Evolutionary conservation across 1,140 invertebrate genomes (phyloP).

Genomic region (Drosophila arawakana): DNA sequence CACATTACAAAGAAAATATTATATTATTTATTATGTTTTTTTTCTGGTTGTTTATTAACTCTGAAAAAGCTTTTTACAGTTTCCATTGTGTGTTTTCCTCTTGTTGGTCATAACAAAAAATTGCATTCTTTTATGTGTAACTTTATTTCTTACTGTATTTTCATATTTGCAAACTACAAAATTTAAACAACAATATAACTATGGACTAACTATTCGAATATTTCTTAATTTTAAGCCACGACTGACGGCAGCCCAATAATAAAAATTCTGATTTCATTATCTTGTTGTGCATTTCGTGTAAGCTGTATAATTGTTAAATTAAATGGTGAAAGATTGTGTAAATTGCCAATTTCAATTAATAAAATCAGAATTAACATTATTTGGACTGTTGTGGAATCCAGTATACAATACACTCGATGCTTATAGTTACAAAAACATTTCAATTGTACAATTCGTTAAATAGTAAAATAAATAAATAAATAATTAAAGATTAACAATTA

Average conservation of each 20-base stretch:
- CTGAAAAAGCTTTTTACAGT: not conserved
- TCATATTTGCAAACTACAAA: slow-evolving; percentile 32
- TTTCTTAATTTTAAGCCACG: slow-evolving; percentile 53
- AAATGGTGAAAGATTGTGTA: slow-evolving; percentile 7
- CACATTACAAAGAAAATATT: not conserved
- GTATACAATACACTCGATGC: slow-evolving; percentile 27
- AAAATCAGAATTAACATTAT: slow-evolving; percentile 80
- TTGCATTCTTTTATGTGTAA: slow-evolving; percentile 1
- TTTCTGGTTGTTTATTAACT: slow-evolving; percentile 33
- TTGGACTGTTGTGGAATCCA: slow-evolving; percentile 16
- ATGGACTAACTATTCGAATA: slow-evolving; percentile 30
- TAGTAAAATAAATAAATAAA: slow-evolving; percentile 69
- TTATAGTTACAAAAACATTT: slow-evolving; percentile 41
- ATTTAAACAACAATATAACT: slow-evolving; percentile 66
- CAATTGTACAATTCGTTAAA: slow-evolving; percentile 29
- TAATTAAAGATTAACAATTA: slow-evolving; percentile 75
- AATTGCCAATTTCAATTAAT: slow-evolving; percentile 47
- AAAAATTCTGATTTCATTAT: slow-evolving; percentile 78
- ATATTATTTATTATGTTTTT: slow-evolving; percentile 30
- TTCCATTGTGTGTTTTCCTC: not conserved
- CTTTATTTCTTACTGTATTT: slow-evolving; percentile 1
- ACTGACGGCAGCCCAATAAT: slow-evolving; percentile 53
- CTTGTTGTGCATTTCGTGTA: slow-evolving; percentile 13
- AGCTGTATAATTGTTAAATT: not conserved
- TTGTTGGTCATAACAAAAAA: slow-evolving; percentile 5